Percentiles rank a stretch among this genome's conserved stretches.
These are phyloP conservation scores for Drosophila prosaltans DNA, from an alignment of 1,140 invertebrate species.

Conservation along the genomic window DNA sequence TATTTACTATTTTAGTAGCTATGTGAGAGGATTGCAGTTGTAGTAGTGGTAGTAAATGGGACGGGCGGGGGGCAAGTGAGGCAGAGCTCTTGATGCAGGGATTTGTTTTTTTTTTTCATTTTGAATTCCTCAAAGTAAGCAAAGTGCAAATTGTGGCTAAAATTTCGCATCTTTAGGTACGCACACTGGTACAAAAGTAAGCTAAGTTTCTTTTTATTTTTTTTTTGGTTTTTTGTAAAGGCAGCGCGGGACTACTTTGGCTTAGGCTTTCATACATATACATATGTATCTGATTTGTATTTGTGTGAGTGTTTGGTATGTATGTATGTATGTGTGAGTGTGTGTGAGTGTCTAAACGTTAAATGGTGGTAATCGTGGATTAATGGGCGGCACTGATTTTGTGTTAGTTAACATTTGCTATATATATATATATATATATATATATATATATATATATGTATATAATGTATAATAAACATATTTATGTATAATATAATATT, in stretches of 20 bases:
- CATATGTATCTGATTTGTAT: slow-evolving; percentile 27
- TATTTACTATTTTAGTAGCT: slow-evolving; percentile 43
- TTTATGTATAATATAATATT: slow-evolving; percentile 23
- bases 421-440: slow-evolving; percentile 48
- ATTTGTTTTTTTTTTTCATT: slow-evolving; percentile 19
- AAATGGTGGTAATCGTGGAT: slow-evolving; percentile 81
- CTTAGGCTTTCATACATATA: slow-evolving; percentile 49
- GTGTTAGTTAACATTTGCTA: slow-evolving; percentile 79
- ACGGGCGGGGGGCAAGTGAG: too few species aligned
- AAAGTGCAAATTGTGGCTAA: not conserved
- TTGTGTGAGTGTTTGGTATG: not conserved
- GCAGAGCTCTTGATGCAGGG: slow-evolving; percentile 34
- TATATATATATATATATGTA: slow-evolving; percentile 49
- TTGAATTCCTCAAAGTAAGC: slow-evolving; percentile 9
- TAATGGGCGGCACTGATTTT: slow-evolving; percentile 81
- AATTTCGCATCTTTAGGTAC: slow-evolving; percentile 53
- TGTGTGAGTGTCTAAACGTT: slow-evolving; percentile 64
- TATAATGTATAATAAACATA: slow-evolving; percentile 43
- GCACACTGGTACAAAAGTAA: slow-evolving; percentile 78
- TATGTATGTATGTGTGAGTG: slow-evolving; percentile 10
- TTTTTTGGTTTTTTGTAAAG: slow-evolving; percentile 40
- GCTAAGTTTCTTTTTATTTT: slow-evolving; percentile 54
- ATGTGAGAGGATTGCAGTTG: slow-evolving; percentile 9
- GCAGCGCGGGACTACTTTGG: slow-evolving; percentile 75
- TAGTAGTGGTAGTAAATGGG: too few species aligned